Percentiles rank a stretch among this genome's conserved stretches.
phyloP scores from a whole-genome alignment of 2,888 invertebrate species.

The Epiblema foenella region DNA sequence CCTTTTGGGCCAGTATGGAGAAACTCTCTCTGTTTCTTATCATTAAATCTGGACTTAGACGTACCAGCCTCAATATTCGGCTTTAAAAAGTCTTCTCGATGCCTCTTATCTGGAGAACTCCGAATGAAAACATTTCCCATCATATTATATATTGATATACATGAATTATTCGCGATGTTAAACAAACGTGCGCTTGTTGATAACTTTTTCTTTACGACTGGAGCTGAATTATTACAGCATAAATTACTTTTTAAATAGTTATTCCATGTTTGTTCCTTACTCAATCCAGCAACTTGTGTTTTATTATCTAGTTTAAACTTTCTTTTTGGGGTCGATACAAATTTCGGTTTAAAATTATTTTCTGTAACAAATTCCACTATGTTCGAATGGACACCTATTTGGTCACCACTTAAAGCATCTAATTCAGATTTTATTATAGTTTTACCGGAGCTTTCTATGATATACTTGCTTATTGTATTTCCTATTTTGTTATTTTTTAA shows the following conservation, averaged over 20 bases:
- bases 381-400: background rate
- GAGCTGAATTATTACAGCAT: background rate
- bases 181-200: conserved; percentile 15
- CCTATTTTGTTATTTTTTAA: background rate
- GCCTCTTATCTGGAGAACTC: background rate
- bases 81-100: background rate
- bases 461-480: background rate
- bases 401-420: background rate
- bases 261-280: background rate
- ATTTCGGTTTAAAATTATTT: conserved; percentile 4
- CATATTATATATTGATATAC: background rate
- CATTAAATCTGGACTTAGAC: background rate
- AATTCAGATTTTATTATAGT: background rate
- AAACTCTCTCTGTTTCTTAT: conserved; percentile 3
- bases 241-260: background rate
- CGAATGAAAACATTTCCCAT: conserved; percentile 5
- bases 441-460: background rate
- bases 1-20: background rate
- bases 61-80: background rate
- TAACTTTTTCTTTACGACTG: conserved; percentile 7
- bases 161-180: conserved; percentile 16
- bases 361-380: background rate
- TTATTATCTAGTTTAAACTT: background rate
- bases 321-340: conserved; percentile 18
- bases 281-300: background rate